Conservation (phyloP, 2,888 invertebrate genomes). For the Drosophila maculinotata region DNA sequence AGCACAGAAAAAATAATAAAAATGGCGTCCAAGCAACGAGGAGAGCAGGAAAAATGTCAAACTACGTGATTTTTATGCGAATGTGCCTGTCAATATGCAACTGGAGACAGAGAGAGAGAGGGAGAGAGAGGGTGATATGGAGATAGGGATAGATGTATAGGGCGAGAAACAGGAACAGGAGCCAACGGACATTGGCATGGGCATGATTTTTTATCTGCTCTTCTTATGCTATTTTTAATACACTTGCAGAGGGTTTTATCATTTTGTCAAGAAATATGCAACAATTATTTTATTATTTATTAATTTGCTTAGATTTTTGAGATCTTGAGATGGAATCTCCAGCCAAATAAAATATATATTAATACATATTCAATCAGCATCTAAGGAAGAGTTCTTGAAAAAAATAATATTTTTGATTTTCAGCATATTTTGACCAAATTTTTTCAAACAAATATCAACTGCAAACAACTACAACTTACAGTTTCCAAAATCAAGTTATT, state of each 20-base stretch:
- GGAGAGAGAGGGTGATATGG: conserved; percentile 17
- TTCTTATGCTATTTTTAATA: not conserved
- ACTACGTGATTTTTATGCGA: conserved; percentile 77
- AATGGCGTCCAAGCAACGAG: conserved; percentile 55
- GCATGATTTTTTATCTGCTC: conserved; percentile 18
- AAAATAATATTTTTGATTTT: too few species aligned
- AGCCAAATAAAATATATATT: too few species aligned
- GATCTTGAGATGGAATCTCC: too few species aligned
- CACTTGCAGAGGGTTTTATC: not conserved
- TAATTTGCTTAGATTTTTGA: too few species aligned
- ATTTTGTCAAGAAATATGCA: not conserved
- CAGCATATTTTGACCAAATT: too few species aligned
- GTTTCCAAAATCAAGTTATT: too few species aligned
- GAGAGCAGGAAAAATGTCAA: conserved; percentile 73
- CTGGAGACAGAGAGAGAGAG: conserved; percentile 13
- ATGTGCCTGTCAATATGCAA: conserved; percentile 71
- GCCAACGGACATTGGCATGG: conserved; percentile 14
- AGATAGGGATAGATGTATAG: not conserved
- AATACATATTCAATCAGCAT: too few species aligned
- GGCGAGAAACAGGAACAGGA: conserved; percentile 1
- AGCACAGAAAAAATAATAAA: conserved; percentile 10
- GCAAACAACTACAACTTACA: too few species aligned
- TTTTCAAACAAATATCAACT: too few species aligned
- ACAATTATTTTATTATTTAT: too few species aligned
- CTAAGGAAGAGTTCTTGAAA: too few species aligned